Evolutionary conservation across 2,113 vertebrate species (phyloP).

Genomic region (Stegastes partitus): DNA sequence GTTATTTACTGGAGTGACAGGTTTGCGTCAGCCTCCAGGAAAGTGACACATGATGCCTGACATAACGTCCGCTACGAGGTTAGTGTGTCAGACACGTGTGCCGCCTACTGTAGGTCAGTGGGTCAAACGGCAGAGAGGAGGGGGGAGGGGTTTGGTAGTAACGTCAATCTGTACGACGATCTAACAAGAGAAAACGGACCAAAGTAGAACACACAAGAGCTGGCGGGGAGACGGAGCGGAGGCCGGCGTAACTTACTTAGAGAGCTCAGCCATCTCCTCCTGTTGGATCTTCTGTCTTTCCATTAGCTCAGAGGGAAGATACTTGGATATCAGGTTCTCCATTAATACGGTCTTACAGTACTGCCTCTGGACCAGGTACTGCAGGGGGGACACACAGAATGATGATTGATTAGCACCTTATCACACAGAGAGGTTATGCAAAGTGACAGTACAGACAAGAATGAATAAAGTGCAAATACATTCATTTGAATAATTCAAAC

Average conservation of each 20-base stretch:
- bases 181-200: too few species aligned
- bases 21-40: not conserved
- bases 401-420: too few species aligned
- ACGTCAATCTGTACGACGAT: too few species aligned
- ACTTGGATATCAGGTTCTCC: slow-evolving; percentile 91
- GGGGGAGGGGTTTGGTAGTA: too few species aligned
- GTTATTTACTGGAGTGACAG: not conserved
- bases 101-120: slow-evolving; percentile 35
- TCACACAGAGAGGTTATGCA: too few species aligned
- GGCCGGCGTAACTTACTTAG: slow-evolving; percentile 85
- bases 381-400: slow-evolving; percentile 25
- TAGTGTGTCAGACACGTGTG: slow-evolving; percentile 27
- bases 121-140: slow-evolving; percentile 39
- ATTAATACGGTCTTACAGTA: slow-evolving; percentile 90
- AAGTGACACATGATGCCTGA: slow-evolving; percentile 22
- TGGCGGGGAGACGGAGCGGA: not conserved
- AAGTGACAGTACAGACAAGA: too few species aligned
- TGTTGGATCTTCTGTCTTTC: slow-evolving; percentile 90
- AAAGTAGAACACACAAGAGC: too few species aligned
- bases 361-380: slow-evolving; percentile 91
- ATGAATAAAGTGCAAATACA: too few species aligned
- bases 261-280: slow-evolving; percentile 95
- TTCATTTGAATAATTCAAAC: too few species aligned
- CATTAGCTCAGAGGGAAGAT: slow-evolving; percentile 90
- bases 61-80: not conserved